Percentiles rank a stretch among this genome's conserved stretches.
phyloP scores from a whole-genome alignment of 1,140 invertebrate genomes.

The Coptotermes formosanus region DNA sequence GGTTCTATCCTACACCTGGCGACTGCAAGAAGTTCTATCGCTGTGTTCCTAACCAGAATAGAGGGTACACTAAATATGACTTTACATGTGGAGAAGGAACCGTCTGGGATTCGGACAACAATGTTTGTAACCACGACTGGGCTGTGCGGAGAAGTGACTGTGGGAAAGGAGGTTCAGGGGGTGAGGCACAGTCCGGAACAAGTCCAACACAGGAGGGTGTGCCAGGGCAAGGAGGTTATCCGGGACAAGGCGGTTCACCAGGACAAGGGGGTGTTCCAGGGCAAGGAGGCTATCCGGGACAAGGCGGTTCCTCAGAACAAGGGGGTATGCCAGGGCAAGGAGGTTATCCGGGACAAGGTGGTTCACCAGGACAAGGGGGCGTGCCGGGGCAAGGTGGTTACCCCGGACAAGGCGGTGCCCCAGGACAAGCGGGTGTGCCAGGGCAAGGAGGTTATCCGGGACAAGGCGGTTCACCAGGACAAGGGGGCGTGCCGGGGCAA shows the following conservation, averaged over 20 bases:
- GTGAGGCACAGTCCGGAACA: too few relatives aligned
- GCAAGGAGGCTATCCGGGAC: neutral
- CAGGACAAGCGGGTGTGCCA: neutral
- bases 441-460: neutral
- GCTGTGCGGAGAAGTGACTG: conserved; percentile 47
- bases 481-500: neutral
- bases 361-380: neutral
- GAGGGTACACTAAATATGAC: conserved; percentile 54
- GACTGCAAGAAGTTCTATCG: conserved; percentile 49
- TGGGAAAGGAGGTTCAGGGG: neutral
- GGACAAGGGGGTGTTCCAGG: neutral
- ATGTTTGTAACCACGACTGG: conserved; percentile 66
- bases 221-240: neutral
- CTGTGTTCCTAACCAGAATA: conserved; percentile 45
- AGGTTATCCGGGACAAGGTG: neutral
- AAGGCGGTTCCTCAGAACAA: neutral
- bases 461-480: neutral
- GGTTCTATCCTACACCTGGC: conserved; percentile 53
- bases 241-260: neutral
- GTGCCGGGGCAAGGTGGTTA: neutral
- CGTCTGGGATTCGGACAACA: conserved; percentile 65
- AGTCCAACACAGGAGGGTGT: neutral
- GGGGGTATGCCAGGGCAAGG: neutral
- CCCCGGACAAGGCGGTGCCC: neutral
- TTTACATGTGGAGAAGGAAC: conserved; percentile 69